Base-by-base conservation (phyloP, 2,797 vertebrate genomes). In the Parotocinclus haroldoi region DNA sequence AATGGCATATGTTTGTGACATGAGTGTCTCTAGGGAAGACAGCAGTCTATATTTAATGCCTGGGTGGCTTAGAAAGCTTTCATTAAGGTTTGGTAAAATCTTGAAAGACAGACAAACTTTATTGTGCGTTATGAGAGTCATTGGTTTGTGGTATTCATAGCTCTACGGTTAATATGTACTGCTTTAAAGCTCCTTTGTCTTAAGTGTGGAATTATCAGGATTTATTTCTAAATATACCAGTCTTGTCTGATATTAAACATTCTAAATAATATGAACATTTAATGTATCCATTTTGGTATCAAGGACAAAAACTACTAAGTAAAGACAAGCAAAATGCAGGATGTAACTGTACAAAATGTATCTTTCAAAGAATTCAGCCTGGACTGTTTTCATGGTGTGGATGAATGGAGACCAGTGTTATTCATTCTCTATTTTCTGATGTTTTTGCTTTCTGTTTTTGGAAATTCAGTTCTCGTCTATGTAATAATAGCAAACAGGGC, bases 11-110 rank as follows among this genome's bases (percentile, higher is more conserved):
- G 38, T 5, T 40, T 57, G 8, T 17, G 7, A 51, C 18, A 52
- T 46, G 13, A 7, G 17, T 38, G 7, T 42, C 68, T 53, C 48
- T 14, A 45, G 61, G 55, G 68, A 58, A 18, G 1, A 59, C 14
- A 51, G 10, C 37, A 58, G 10, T 4, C 37, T 37, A 44, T 69
- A 69, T 63, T 69, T 51, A 45, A 10, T 46, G 16, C 49, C 13
- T 45, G 38, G 38, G 37, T 46, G 4, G 27, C 53, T 14, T 42
- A 14, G 19, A 42, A 55, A 61, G 27, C n/a, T n/a, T 37, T 16
- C 13, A 55, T 11, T 48, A 7, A 8, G 12, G 42, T 27, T 13
- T 56, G 8, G 4, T 6, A 27, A 9, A 10, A 55, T 1, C 10
- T 42, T 42, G 8, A 42, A 9, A 42, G 40, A 42, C 9, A 3